Percentiles rank a stretch among this genome's conserved stretches.
Conservation (phyloP, 2,888 invertebrate genomes). For the Apodemia zela region DNA sequence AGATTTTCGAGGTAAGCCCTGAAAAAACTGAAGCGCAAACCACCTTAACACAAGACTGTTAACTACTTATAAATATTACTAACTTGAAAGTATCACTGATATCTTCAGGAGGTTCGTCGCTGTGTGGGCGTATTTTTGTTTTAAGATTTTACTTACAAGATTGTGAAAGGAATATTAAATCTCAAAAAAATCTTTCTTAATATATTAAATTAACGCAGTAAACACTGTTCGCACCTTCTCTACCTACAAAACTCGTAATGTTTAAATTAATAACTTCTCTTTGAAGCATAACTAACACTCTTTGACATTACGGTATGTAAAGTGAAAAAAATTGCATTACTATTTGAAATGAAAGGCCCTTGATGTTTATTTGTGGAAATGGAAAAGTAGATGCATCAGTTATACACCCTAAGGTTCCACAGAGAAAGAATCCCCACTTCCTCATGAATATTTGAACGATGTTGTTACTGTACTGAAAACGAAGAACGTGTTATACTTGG, state of each 20-base stretch:
- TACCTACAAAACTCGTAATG: conserved; percentile 19
- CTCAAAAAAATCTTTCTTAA: too few relatives aligned
- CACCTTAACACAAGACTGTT: too few relatives aligned
- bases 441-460: conserved; percentile 33
- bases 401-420: conserved; percentile 43
- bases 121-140: too few relatives aligned
- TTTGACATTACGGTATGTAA: conserved; percentile 34
- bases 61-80: too few relatives aligned
- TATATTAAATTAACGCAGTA: background rate
- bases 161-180: too few relatives aligned
- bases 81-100: too few relatives aligned
- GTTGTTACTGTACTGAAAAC: conserved; percentile 31
- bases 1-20: too few relatives aligned
- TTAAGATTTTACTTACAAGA: too few relatives aligned
- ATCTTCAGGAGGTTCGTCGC: too few relatives aligned
- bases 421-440: conserved; percentile 29
- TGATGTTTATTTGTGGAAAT: conserved; percentile 64
- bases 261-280: conserved; percentile 31
- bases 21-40: too few relatives aligned
- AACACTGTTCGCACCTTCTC: background rate
- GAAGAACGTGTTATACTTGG: conserved; percentile 19
- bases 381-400: conserved; percentile 65
- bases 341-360: conserved; percentile 54
- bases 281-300: conserved; percentile 32
- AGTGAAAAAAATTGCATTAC: conserved; percentile 65